Evolutionary conservation across 2,888 invertebrate genomes (phyloP).

Genomic region (Synergus itoensis): DNA sequence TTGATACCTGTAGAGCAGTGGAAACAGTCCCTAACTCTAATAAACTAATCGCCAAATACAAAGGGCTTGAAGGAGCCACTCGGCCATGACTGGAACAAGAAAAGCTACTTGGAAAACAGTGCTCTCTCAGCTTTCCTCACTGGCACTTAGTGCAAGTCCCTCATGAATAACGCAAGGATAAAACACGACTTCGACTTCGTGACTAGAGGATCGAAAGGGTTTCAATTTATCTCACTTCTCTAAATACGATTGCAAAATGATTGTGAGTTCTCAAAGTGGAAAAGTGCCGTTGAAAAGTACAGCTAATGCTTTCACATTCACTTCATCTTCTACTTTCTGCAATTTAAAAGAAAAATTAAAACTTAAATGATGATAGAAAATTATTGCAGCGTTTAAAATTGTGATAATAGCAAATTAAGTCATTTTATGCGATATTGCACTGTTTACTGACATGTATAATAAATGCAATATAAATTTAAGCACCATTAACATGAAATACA

Average conservation of each 20-base stretch:
- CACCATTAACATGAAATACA: no score
- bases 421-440: no score
- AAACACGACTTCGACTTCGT: conserved; percentile 26
- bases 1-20: conserved; percentile 40
- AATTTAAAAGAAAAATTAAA: background rate
- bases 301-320: background rate
- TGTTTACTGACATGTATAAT: no score
- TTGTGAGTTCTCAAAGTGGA: background rate
- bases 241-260: conserved; percentile 23
- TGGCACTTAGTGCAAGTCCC: conserved; percentile 20
- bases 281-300: conserved; percentile 1
- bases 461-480: no score
- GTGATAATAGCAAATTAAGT: no score
- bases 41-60: conserved; percentile 37
- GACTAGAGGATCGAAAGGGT: conserved; percentile 25
- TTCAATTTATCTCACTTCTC: conserved; percentile 7
- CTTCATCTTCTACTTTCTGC: background rate
- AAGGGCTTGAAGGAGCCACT: conserved; percentile 32
- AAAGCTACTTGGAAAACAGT: conserved; percentile 39
- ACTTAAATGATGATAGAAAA: no score
- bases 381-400: no score
- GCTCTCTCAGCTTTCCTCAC: conserved; percentile 28
- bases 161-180: conserved; percentile 34
- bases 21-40: conserved; percentile 28
- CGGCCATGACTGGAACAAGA: conserved; percentile 32